Conservation (phyloP, 1,140 invertebrate species). For the Platyscapa corneri region DNA sequence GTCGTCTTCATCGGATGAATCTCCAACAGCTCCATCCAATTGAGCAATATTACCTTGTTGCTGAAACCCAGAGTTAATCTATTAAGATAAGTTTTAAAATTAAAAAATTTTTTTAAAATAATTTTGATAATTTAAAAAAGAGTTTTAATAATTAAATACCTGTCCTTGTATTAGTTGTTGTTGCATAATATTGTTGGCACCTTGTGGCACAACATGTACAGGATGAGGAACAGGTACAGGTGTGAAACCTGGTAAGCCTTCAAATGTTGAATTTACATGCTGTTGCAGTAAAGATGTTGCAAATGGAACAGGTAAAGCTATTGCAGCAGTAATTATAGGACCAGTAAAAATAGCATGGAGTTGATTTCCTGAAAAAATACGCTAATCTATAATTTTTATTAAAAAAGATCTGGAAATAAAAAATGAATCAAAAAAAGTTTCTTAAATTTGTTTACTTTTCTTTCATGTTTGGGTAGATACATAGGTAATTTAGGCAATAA, state of each 20-base stretch:
- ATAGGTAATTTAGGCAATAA: too few species aligned
- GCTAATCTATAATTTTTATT: not conserved
- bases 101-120: not conserved
- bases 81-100: not conserved
- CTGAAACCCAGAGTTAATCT: conserved; percentile 42
- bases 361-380: conserved; percentile 74
- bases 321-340: conserved; percentile 89
- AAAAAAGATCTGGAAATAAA: too few species aligned
- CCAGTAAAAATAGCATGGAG: conserved; percentile 83
- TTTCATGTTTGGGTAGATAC: too few species aligned
- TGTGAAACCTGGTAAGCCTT: conserved; percentile 73
- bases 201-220: conserved; percentile 63
- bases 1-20: conserved; percentile 86
- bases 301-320: conserved; percentile 84
- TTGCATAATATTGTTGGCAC: conserved; percentile 59
- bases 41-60: conserved; percentile 73
- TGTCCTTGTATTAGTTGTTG: conserved; percentile 64
- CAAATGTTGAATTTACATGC: conserved; percentile 88
- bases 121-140: not conserved
- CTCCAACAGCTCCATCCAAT: conserved; percentile 82
- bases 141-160: conserved; percentile 48
- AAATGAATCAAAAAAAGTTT: too few species aligned
- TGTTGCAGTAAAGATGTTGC: conserved; percentile 88
- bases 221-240: conserved; percentile 69
- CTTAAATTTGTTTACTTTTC: too few species aligned